Evolutionary conservation across 1,140 invertebrate genomes (phyloP).

Genomic region (Theocolax elegans): DNA sequence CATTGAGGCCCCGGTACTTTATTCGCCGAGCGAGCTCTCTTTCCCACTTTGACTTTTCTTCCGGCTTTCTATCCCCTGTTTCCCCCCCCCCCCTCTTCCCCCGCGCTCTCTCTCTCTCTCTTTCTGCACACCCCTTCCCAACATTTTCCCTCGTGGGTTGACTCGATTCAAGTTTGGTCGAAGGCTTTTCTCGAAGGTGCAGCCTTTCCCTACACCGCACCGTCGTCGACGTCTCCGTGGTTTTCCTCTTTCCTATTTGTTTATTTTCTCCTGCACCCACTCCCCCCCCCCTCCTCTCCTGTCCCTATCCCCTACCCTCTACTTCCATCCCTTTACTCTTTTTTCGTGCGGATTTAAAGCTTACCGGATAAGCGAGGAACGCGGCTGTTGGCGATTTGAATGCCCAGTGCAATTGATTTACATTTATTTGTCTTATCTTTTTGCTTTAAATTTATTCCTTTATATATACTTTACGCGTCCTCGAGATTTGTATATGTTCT

Average conservation of each 20-base stretch:
- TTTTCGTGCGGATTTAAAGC: background rate
- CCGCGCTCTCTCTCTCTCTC: background rate
- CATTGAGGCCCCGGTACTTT: conserved; percentile 38
- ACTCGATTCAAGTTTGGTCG: conserved; percentile 33
- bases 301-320: background rate
- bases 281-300: background rate
- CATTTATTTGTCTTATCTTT: too few relatives aligned
- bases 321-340: background rate
- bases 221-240: background rate
- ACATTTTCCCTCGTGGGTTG: conserved; percentile 28
- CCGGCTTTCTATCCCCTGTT: background rate
- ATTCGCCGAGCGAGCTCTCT: conserved; percentile 33
- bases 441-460: too few relatives aligned
- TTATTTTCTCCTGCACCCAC: background rate
- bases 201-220: background rate
- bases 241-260: background rate
- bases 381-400: too few relatives aligned
- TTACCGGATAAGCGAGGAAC: too few relatives aligned
- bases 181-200: background rate
- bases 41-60: conserved; percentile 16
- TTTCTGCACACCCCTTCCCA: background rate
- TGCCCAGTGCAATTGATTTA: too few relatives aligned
- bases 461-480: too few relatives aligned
- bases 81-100: background rate
- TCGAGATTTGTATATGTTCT: too few relatives aligned